Conservation (phyloP, 2,888 invertebrate genomes). For the Diadegma fenestrale region DNA sequence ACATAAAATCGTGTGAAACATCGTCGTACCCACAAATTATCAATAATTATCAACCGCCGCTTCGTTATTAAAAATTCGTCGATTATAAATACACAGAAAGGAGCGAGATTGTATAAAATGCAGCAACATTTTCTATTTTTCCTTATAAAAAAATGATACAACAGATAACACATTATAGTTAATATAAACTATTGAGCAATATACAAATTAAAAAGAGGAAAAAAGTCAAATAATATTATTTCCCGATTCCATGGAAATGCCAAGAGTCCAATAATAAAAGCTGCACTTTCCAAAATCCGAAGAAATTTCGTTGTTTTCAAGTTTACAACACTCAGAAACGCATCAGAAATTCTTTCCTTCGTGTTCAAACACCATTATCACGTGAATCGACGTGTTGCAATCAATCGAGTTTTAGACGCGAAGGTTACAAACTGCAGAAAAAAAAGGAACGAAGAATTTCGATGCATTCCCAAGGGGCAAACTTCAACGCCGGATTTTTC, state of each 20-base stretch:
- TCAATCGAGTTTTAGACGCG: neutral
- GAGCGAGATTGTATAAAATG: slow-evolving; percentile 78
- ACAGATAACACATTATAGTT: slow-evolving; percentile 84
- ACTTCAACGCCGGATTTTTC: neutral
- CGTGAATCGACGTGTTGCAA: neutral
- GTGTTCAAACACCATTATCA: neutral
- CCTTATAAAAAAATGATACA: slow-evolving; percentile 84
- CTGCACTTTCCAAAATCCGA: slow-evolving; percentile 74
- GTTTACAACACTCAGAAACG: slow-evolving; percentile 12
- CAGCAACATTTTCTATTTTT: slow-evolving; percentile 84
- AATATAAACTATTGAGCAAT: slow-evolving; percentile 85
- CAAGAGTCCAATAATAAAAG: slow-evolving; percentile 83
- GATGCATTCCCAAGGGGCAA: neutral
- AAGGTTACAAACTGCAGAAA: neutral
- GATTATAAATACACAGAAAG: neutral
- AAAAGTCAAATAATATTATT: slow-evolving; percentile 70
- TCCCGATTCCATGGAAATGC: slow-evolving; percentile 80
- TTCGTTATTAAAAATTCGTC: neutral
- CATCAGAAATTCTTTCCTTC: neutral
- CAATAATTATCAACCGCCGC: neutral
- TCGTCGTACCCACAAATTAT: neutral
- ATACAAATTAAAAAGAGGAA: slow-evolving; percentile 79
- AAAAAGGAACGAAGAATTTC: neutral
- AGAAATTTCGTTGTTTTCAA: slow-evolving; percentile 46
- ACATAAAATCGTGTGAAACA: neutral